These are phyloP conservation scores for Anthophora plumipes DNA, from an alignment of 2,888 invertebrate species.

Conservation along the genomic window DNA sequence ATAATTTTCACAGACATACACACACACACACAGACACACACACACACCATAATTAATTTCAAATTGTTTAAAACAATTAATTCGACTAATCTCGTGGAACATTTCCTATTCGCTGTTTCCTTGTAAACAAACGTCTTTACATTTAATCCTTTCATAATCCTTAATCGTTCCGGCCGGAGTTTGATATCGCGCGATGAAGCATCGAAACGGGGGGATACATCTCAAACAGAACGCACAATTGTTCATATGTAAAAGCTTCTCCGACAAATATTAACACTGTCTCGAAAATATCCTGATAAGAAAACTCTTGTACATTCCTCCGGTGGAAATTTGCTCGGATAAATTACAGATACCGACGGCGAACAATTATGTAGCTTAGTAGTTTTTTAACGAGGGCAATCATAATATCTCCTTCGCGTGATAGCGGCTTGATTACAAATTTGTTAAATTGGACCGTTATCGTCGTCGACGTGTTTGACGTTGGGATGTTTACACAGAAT, in stretches of 20 bases:
- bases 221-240: background rate
- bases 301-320: constrained; percentile 4
- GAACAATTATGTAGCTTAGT: constrained; percentile 39
- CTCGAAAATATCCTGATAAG: constrained; percentile 33
- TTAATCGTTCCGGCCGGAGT: background rate
- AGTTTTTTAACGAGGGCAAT: constrained; percentile 37
- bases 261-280: constrained; percentile 14
- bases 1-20: background rate
- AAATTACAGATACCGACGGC: background rate
- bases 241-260: background rate
- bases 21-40: too few relatives aligned
- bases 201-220: background rate
- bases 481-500: constrained; percentile 10
- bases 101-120: background rate
- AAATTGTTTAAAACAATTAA: too few relatives aligned
- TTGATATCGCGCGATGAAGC: background rate
- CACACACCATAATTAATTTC: too few relatives aligned
- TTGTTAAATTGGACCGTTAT: constrained; percentile 32
- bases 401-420: background rate
- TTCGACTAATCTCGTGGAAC: background rate
- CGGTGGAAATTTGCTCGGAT: background rate
- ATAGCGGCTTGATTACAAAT: constrained; percentile 41
- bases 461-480: constrained; percentile 8
- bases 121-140: background rate
- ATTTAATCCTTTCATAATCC: background rate